phyloP scores from a whole-genome alignment of 2,888 invertebrate genomes.

The Girardia tigrina region DNA sequence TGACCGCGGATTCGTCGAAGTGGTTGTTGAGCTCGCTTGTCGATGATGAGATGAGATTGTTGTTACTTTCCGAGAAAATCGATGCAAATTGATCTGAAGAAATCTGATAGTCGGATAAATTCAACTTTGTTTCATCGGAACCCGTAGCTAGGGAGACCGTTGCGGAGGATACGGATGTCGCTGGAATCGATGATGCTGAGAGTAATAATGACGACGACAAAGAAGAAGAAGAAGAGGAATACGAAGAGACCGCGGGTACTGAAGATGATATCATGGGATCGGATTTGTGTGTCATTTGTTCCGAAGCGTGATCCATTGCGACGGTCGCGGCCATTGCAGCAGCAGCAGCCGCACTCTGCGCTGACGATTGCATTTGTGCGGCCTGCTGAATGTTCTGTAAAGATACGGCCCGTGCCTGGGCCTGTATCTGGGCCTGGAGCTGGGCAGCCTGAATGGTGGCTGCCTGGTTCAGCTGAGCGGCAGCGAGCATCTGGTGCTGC shows the following conservation, averaged over 20 bases:
- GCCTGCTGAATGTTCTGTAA: neutral
- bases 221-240: too few relatives aligned
- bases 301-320: neutral
- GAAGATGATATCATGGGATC: too few relatives aligned
- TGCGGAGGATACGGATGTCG: too few relatives aligned
- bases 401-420: neutral
- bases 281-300: neutral
- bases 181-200: too few relatives aligned
- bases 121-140: neutral
- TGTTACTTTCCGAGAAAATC: neutral
- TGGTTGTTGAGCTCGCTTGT: neutral
- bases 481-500: neutral
- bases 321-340: neutral
- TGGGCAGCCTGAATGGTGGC: neutral
- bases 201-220: too few relatives aligned
- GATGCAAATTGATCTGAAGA: neutral
- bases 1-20: slow-evolving; percentile 7
- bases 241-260: too few relatives aligned
- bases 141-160: neutral
- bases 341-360: neutral
- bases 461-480: neutral
- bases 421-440: neutral
- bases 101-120: neutral
- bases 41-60: neutral
- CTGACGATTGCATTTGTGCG: neutral